Percentiles rank a stretch among this genome's conserved stretches.
Evolutionary conservation across 1,140 invertebrate species (phyloP).

Genomic region (Tenebrio molitor): DNA sequence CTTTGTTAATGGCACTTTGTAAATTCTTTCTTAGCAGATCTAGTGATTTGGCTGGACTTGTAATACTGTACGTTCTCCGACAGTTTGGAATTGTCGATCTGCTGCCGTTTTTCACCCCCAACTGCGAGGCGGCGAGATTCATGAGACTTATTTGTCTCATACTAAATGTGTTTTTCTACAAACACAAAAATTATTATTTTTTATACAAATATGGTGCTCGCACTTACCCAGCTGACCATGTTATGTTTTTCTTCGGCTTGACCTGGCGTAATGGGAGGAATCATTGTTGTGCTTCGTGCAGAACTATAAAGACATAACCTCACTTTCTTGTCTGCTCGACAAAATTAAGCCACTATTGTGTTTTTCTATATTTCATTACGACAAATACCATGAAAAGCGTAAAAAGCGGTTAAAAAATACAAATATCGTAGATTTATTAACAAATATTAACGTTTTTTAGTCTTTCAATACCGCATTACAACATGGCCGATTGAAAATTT

Average conservation of each 20-base stretch:
- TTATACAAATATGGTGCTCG: no score
- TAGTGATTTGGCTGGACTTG: conserved; percentile 78
- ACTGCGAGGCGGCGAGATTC: conserved; percentile 72
- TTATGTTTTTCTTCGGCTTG: conserved; percentile 63
- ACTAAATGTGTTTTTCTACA: conserved; percentile 72
- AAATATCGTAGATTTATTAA: no score
- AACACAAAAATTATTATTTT: conserved; percentile 54
- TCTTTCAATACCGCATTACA: no score
- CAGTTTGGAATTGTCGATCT: conserved; percentile 67
- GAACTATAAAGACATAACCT: conserved; percentile 16
- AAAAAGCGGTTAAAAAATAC: no score
- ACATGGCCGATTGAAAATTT: no score
- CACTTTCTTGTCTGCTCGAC: no score
- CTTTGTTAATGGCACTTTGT: conserved; percentile 82
- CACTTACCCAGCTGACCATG: conserved; percentile 66
- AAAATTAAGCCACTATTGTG: no score
- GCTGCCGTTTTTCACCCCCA: conserved; percentile 68
- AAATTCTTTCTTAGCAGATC: conserved; percentile 81
- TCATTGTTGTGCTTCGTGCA: conserved; percentile 58
- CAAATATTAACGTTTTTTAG: no score
- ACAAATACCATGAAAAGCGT: no score
- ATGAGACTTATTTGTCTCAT: conserved; percentile 75
- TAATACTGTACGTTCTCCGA: conserved; percentile 63
- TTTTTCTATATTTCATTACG: no score
- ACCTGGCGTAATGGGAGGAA: conserved; percentile 64